Evolutionary conservation across 2,888 invertebrate species (phyloP).

Genomic region (Leptinotarsa rubiginosa): DNA sequence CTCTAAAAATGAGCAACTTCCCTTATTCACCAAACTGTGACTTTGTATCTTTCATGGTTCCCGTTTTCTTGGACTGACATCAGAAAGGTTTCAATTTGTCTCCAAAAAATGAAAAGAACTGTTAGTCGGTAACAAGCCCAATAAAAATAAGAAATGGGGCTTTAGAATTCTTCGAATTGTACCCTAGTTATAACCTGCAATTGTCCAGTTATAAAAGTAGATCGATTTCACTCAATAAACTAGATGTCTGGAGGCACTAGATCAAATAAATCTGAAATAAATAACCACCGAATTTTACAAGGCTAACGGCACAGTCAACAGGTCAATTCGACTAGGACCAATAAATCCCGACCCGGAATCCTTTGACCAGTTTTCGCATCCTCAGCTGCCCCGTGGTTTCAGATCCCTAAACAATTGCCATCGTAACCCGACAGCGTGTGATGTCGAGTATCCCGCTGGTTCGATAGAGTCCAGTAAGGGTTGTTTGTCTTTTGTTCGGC

Average conservation of each 20-base stretch:
- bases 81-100: too few relatives aligned
- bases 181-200: conserved; percentile 15
- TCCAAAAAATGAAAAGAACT: too few relatives aligned
- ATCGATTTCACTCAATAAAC: neutral
- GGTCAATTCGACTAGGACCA: conserved; percentile 9
- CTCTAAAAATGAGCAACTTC: too few relatives aligned
- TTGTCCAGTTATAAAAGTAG: neutral
- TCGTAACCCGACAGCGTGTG: neutral
- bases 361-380: conserved; percentile 18
- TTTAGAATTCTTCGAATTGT: neutral
- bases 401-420: neutral
- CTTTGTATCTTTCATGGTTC: too few relatives aligned
- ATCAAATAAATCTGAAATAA: conserved; percentile 8
- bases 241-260: neutral
- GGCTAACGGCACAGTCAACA: conserved; percentile 16
- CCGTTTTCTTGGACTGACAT: too few relatives aligned
- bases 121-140: too few relatives aligned
- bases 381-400: neutral
- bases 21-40: too few relatives aligned
- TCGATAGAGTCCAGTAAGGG: conserved; percentile 48
- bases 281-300: conserved; percentile 4
- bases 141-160: too few relatives aligned
- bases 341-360: conserved; percentile 10
- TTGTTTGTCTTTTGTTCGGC: conserved; percentile 53
- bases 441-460: conserved; percentile 33